Percentiles rank a stretch among this genome's conserved stretches.
phyloP scores from a whole-genome alignment of 2,797 vertebrate genomes.

The Arrhamphus sclerolepis region DNA sequence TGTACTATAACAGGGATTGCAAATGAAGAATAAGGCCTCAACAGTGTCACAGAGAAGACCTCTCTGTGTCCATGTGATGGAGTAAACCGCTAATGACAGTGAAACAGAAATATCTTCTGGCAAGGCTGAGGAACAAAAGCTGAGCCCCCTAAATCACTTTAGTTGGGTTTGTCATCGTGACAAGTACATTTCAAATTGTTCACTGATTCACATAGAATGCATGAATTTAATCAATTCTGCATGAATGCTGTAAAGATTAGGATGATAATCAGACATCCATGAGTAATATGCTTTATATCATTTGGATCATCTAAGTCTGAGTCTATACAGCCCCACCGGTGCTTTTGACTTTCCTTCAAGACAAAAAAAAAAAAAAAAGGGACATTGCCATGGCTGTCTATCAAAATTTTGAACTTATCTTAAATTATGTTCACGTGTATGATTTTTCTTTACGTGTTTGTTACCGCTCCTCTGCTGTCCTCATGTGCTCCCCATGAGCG shows the following conservation, averaged over 20 bases:
- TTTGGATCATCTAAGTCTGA: constrained; percentile 6
- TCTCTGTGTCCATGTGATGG: constrained; percentile 39
- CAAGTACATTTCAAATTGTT: constrained; percentile 35
- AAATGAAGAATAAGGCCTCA: constrained; percentile 29
- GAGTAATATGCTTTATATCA: constrained; percentile 23
- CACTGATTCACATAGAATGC: constrained; percentile 32
- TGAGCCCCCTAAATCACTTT: constrained; percentile 23
- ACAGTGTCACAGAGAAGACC: constrained; percentile 26
- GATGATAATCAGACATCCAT: constrained; percentile 31
- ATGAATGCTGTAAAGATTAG: constrained; percentile 19
- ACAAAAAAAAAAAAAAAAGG: too few relatives aligned
- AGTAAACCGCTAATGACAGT: constrained; percentile 51
- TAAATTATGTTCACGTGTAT: neutral
- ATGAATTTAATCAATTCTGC: constrained; percentile 37
- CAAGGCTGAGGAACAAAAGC: constrained; percentile 28
- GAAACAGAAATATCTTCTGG: constrained; percentile 45
- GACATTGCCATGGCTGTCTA: neutral
- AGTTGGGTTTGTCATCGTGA: constrained; percentile 33
- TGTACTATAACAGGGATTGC: constrained; percentile 23
- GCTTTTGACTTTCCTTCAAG: constrained; percentile 2
- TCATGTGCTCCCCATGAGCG: constrained; percentile 64
- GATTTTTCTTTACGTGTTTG: constrained; percentile 35
- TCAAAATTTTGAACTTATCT: constrained; percentile 8
- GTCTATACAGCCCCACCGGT: constrained; percentile 10
- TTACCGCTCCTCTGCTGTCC: constrained; percentile 34